Evolutionary conservation across 2,797 vertebrate genomes (phyloP).

Genomic region (Mormyrus hasselquistii): DNA sequence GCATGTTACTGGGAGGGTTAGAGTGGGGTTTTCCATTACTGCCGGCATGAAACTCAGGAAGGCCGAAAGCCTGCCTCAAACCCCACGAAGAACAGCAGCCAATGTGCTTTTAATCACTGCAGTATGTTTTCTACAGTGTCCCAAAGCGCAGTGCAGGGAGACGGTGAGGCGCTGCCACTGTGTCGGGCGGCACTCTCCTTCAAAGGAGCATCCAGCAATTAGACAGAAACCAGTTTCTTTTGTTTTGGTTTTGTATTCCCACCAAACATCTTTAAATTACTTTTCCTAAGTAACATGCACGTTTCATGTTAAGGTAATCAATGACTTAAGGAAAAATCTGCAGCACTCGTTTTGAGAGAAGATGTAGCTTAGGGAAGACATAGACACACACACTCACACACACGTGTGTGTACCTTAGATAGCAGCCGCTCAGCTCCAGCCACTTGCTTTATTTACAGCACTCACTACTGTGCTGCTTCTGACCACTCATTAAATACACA

Average conservation of each 20-base stretch:
- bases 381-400: neutral
- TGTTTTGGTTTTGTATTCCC: neutral
- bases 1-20: neutral
- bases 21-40: constrained; percentile 2
- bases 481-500: neutral
- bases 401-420: neutral
- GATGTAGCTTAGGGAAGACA: neutral
- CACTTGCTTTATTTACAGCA: neutral
- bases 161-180: neutral
- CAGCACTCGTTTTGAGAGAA: neutral
- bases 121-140: constrained; percentile 31
- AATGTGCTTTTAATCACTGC: constrained; percentile 37
- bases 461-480: neutral
- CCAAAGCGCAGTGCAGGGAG: constrained; percentile 2
- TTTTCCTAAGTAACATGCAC: neutral
- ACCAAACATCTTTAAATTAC: constrained; percentile 5
- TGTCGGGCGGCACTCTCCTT: neutral
- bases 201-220: neutral
- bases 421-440: neutral
- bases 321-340: neutral
- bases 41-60: neutral
- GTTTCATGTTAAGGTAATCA: neutral
- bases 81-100: constrained; percentile 8
- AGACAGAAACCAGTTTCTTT: neutral
- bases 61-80: constrained; percentile 8